A percentile compares a stretch with the other conserved stretches of the same genome.
These are phyloP conservation scores for Adelognathus sp. DNA, from an alignment of 2,888 invertebrate genomes.

Conservation along the genomic window DNA sequence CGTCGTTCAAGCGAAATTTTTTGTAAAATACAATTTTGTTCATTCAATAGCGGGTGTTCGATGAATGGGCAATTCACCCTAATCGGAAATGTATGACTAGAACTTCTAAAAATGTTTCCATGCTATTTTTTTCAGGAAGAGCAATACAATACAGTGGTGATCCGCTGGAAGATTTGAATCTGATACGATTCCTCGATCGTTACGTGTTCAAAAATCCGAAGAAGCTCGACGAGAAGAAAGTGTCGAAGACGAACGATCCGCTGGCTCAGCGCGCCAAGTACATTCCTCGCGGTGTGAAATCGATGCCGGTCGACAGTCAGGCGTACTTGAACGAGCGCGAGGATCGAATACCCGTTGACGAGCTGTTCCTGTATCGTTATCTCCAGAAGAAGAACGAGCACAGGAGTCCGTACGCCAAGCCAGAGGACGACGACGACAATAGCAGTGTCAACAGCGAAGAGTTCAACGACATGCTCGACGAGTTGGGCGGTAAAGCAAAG, in stretches of 20 bases:
- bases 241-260: constrained; percentile 84
- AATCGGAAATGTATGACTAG: too few relatives aligned
- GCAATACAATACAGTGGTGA: constrained; percentile 94
- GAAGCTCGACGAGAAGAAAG: constrained; percentile 82
- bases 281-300: constrained; percentile 86
- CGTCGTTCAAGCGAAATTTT: too few relatives aligned
- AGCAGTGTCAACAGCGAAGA: constrained; percentile 81
- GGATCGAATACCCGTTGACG: constrained; percentile 93
- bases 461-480: constrained; percentile 82
- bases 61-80: too few relatives aligned
- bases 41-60: too few relatives aligned
- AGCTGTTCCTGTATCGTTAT: constrained; percentile 90
- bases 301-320: constrained; percentile 88
- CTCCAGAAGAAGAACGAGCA: constrained; percentile 66
- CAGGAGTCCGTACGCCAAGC: constrained; percentile 46
- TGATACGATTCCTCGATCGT: constrained; percentile 95
- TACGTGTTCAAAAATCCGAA: constrained; percentile 98
- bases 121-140: constrained; percentile 82
- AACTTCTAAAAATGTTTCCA: constrained; percentile 1
- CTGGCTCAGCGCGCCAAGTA: constrained; percentile 87
- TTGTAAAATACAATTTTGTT: too few relatives aligned
- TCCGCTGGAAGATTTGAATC: constrained; percentile 95
- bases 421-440: constrained; percentile 79
- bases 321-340: constrained; percentile 87
- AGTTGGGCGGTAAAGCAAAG: constrained; percentile 72